phyloP scores from a whole-genome alignment of 2,113 vertebrate species.

The Mohoua ochrocephala region DNA sequence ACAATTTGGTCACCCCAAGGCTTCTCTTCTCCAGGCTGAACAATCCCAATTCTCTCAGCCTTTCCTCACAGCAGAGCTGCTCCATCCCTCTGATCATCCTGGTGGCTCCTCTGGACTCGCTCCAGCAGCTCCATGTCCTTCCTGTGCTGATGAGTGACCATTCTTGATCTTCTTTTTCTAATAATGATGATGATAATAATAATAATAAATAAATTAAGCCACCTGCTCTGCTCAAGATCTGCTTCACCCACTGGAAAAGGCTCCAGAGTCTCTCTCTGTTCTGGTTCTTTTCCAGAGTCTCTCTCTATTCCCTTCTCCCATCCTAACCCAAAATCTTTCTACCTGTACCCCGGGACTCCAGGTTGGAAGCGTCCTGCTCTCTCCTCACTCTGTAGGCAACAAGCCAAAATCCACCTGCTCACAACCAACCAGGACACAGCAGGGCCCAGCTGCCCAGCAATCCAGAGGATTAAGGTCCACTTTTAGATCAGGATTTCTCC shows the following conservation, averaged over 20 bases:
- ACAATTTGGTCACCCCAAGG: rapidly evolving
- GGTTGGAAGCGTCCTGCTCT: background rate
- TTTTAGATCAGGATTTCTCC: background rate
- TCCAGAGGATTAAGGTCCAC: background rate
- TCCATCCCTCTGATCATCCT: background rate
- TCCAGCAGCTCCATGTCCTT: background rate
- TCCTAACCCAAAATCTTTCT: background rate
- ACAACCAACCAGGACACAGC: background rate
- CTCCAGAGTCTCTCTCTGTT: background rate
- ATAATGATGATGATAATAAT: background rate
- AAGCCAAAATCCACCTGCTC: background rate
- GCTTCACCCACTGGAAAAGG: background rate
- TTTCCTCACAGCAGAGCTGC: background rate
- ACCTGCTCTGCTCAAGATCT: background rate
- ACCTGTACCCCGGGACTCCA: background rate
- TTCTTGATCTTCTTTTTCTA: background rate
- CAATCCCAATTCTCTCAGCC: background rate
- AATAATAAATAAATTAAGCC: rapidly evolving
- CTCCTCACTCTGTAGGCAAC: background rate
- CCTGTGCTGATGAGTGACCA: background rate
- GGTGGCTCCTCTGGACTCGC: background rate
- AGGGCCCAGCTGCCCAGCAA: background rate
- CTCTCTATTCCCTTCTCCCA: background rate
- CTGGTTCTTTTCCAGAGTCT: background rate
- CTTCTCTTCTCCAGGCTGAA: background rate